These are phyloP conservation scores for Lepus americanus DNA, from an alignment of 2,113 vertebrate species.

Conservation along the genomic window DNA sequence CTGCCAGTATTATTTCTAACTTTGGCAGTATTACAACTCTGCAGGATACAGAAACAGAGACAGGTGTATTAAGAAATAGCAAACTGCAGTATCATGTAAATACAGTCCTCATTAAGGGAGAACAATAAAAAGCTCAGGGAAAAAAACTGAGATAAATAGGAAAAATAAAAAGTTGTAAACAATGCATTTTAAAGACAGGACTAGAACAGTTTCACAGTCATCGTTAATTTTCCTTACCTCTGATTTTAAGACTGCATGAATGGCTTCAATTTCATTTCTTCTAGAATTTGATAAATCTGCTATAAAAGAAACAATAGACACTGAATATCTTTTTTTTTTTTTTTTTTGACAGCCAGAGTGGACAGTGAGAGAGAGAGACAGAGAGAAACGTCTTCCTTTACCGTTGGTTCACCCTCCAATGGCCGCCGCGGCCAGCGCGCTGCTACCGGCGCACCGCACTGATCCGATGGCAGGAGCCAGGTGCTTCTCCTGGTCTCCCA, in stretches of 20 bases:
- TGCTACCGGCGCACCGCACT: no score
- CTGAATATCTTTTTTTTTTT: conserved; percentile 41
- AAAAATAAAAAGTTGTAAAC: not conserved
- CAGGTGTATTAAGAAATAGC: not conserved
- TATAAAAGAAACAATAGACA: conserved; percentile 85
- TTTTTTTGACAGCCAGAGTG: no score
- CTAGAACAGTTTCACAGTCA: not conserved
- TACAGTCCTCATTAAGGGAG: not conserved
- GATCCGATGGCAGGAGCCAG: no score
- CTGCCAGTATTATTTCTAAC: not conserved
- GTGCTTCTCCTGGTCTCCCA: no score
- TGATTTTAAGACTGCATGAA: conserved; percentile 90
- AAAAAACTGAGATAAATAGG: not conserved
- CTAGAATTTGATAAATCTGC: conserved; percentile 92
- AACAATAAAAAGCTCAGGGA: not conserved
- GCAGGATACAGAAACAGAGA: not conserved
- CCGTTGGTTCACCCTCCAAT: no score
- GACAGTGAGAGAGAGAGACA: no score
- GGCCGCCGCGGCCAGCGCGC: no score
- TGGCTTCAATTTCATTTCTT: conserved; percentile 91
- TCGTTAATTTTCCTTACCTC: conserved; percentile 91
- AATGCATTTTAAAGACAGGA: not conserved
- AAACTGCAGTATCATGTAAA: not conserved
- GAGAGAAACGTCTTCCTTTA: no score
- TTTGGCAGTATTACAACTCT: conserved; percentile 2